Percentiles rank a stretch among this genome's conserved stretches.
Conservation (phyloP, 2,888 invertebrate species). For the Pammene aurita region DNA sequence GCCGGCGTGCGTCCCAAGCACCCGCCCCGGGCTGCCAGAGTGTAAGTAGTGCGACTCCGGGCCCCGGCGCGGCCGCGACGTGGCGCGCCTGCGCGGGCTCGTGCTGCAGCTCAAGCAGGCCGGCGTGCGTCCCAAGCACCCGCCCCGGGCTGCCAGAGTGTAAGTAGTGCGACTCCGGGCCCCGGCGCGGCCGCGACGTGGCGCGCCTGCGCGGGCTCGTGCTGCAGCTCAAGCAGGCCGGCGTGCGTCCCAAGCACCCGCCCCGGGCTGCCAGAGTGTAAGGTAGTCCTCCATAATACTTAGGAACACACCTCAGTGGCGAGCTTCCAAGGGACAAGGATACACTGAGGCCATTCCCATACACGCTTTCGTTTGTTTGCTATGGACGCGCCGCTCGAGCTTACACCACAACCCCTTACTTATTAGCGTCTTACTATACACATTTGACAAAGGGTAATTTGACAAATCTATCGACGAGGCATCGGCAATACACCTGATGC, state of each 20-base stretch:
- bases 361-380: too few species aligned
- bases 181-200: slow-evolving; percentile 90
- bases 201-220: slow-evolving; percentile 98
- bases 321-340: too few species aligned
- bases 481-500: too few species aligned
- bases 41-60: slow-evolving; percentile 95
- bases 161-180: slow-evolving; percentile 96
- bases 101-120: slow-evolving; percentile 97
- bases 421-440: too few species aligned
- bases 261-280: slow-evolving; percentile 55
- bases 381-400: too few species aligned
- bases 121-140: slow-evolving; percentile 83
- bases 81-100: slow-evolving; percentile 97
- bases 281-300: too few species aligned
- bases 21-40: slow-evolving; percentile 70
- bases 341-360: too few species aligned
- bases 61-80: slow-evolving; percentile 91
- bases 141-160: slow-evolving; percentile 72
- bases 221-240: slow-evolving; percentile 96
- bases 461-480: too few species aligned
- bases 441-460: too few species aligned
- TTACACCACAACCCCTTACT: too few species aligned
- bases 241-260: slow-evolving; percentile 81
- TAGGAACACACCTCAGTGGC: too few species aligned
- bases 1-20: slow-evolving; percentile 85